Percentiles rank a stretch among this genome's conserved stretches.
These are phyloP conservation scores for Pycnonotus jocosus DNA, from an alignment of 2,113 vertebrate species.

Conservation along the genomic window DNA sequence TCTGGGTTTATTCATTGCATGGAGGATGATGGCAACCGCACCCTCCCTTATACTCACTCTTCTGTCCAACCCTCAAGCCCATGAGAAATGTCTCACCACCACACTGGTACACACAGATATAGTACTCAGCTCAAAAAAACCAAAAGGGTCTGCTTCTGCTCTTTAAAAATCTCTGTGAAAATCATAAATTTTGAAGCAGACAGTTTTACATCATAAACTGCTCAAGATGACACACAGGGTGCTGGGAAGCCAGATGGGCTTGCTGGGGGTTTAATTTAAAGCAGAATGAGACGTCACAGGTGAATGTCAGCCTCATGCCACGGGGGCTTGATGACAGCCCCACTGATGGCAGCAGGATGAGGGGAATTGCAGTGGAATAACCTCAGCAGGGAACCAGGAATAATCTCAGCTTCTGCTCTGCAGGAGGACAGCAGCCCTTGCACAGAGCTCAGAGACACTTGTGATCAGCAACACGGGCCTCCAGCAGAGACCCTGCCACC, in stretches of 20 bases:
- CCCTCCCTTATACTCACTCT: background rate
- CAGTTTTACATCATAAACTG: background rate
- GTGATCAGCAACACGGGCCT: fast-evolving
- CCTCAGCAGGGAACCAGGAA: background rate
- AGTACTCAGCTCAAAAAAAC: background rate
- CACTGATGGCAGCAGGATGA: fast-evolving
- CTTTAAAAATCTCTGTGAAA: background rate
- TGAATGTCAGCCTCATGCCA: background rate
- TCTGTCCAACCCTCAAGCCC: background rate
- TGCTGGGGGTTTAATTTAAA: background rate
- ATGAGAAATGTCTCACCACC: background rate
- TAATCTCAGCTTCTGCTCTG: too few relatives aligned
- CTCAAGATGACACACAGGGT: background rate
- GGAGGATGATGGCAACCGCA: background rate
- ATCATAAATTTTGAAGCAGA: background rate
- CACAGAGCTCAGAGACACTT: fast-evolving
- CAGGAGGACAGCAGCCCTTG: background rate
- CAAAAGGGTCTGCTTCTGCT: background rate
- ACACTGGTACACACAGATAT: background rate
- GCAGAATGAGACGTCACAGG: background rate
- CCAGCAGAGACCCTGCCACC: background rate
- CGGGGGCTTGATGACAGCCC: background rate
- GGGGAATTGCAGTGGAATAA: background rate
- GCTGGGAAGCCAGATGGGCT: background rate
- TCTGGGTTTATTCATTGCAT: background rate